A percentile compares a stretch with the other conserved stretches of the same genome.
These are phyloP conservation scores for Ceraclea dissimilis DNA, from an alignment of 2,888 invertebrate species.

Conservation along the genomic window DNA sequence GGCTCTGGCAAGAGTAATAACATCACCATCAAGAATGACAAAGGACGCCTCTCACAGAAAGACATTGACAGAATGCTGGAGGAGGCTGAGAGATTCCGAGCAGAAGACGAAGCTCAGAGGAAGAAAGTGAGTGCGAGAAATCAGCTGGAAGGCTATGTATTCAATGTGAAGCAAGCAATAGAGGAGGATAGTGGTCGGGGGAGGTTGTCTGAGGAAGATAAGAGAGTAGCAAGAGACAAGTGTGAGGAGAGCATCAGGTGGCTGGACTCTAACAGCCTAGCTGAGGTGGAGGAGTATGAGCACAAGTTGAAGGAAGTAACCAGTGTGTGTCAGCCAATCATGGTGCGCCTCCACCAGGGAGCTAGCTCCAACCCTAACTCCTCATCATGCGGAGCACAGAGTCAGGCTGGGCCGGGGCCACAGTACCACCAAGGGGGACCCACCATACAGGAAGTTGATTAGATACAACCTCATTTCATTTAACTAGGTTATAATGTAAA, in stretches of 20 bases:
- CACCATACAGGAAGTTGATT: conserved; percentile 38
- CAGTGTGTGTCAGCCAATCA: conserved; percentile 49
- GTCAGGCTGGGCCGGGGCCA: not conserved
- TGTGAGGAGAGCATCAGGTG: conserved; percentile 59
- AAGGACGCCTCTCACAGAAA: conserved; percentile 69
- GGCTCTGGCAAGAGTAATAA: conserved; percentile 62
- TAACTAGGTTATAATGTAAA: too few species aligned
- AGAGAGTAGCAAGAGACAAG: conserved; percentile 38
- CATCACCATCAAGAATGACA: conserved; percentile 78
- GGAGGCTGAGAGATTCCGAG: conserved; percentile 66
- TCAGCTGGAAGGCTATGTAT: conserved; percentile 63
- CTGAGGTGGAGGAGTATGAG: conserved; percentile 58
- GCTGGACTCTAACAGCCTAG: conserved; percentile 61
- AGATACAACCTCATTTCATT: too few species aligned
- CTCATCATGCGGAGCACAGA: not conserved
- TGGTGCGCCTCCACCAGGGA: conserved; percentile 30
- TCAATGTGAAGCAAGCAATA: conserved; percentile 60
- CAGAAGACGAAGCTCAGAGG: conserved; percentile 63
- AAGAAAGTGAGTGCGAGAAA: conserved; percentile 63
- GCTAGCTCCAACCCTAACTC: not conserved
- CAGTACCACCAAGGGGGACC: conserved; percentile 29
- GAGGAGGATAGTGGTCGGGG: conserved; percentile 54
- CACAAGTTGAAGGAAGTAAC: conserved; percentile 54
- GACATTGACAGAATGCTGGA: conserved; percentile 75
- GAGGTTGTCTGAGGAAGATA: conserved; percentile 57